These are phyloP conservation scores for Chaetogeoica ovagalla DNA, from an alignment of 2,888 invertebrate genomes.

Conservation along the genomic window DNA sequence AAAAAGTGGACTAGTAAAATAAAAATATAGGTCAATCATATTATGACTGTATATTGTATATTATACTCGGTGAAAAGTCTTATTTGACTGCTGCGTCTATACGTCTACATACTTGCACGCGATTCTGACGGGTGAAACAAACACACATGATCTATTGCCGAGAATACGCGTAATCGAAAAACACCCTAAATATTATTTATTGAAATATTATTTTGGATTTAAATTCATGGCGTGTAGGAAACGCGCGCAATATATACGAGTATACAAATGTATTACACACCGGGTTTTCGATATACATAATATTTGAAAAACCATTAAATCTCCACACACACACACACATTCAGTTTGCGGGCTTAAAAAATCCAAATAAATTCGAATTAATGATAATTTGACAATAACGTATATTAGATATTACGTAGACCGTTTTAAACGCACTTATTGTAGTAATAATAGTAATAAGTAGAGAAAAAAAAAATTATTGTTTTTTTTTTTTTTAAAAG, in stretches of 20 bases:
- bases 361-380: background rate
- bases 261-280: background rate
- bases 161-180: background rate
- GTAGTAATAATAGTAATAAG: background rate
- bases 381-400: background rate
- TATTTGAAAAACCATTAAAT: background rate
- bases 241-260: too few species aligned
- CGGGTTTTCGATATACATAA: background rate
- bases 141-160: background rate
- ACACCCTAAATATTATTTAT: conserved; percentile 12
- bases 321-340: too few species aligned
- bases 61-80: background rate
- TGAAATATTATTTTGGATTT: background rate
- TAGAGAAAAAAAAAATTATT: too few species aligned
- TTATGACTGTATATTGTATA: too few species aligned
- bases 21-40: background rate
- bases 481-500: too few species aligned
- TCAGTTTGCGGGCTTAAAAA: background rate
- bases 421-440: background rate
- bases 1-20: background rate
- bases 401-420: background rate
- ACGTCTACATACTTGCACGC: background rate
- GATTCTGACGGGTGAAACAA: background rate
- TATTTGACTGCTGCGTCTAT: background rate
- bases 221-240: background rate